A percentile compares a stretch with the other conserved stretches of the same genome.
phyloP scores from a whole-genome alignment of 1,140 invertebrate species.

The Tetramorium parvispinum region DNA sequence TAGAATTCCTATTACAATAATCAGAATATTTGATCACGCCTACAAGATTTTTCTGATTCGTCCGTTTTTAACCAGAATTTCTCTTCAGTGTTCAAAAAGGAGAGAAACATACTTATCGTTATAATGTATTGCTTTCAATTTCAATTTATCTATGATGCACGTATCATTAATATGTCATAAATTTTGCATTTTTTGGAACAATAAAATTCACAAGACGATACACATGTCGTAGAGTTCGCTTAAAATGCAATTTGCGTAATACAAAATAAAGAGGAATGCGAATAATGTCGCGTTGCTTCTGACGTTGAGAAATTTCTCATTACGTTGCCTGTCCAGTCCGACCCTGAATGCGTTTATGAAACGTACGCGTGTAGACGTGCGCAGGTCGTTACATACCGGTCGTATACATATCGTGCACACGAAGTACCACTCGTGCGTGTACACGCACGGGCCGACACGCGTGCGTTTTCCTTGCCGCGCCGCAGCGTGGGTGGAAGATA shows the following conservation, averaged over 20 bases:
- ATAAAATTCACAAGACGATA: background rate
- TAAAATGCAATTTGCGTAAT: background rate
- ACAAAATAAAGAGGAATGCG: background rate
- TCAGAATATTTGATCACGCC: too few relatives aligned
- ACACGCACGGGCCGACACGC: slow-evolving; percentile 38
- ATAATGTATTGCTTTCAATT: background rate
- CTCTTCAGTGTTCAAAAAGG: background rate
- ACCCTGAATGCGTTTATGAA: slow-evolving; percentile 59
- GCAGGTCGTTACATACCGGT: slow-evolving; percentile 64
- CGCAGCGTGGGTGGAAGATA: slow-evolving; percentile 77
- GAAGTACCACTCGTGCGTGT: slow-evolving; percentile 26
- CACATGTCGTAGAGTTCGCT: background rate
- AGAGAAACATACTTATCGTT: background rate
- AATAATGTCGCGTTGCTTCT: slow-evolving; percentile 5
- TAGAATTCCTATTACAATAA: too few relatives aligned
- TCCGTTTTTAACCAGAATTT: too few relatives aligned
- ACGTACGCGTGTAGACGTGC: slow-evolving; percentile 51
- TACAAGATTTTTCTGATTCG: too few relatives aligned
- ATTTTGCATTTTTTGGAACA: background rate
- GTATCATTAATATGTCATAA: background rate
- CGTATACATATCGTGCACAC: slow-evolving; percentile 20
- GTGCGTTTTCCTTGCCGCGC: slow-evolving; percentile 64
- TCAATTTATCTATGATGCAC: background rate
- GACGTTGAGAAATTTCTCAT: slow-evolving; percentile 44
- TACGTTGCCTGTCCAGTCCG: slow-evolving; percentile 33